Evolutionary conservation across 2,888 invertebrate genomes (phyloP), one percentile per base, ranked within the genome.

Genomic region (Drosophila nr. medialis): DNA sequence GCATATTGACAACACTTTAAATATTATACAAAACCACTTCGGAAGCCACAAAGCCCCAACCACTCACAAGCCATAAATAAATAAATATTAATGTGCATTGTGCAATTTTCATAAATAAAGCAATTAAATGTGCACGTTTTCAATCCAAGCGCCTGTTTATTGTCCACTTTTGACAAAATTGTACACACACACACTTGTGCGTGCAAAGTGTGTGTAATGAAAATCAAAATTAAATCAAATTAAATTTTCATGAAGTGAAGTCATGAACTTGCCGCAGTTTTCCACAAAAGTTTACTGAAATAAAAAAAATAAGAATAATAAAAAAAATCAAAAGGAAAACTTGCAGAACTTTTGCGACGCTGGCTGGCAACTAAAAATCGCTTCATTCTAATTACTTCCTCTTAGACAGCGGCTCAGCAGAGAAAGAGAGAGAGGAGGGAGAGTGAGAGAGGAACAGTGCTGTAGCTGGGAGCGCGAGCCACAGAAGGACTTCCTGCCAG

Each of bases 371-470:
- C 89, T 89, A 75, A 90, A 89, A 90, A 90, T 81, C 86, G 90
- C 88, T 84, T 87, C 88, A 90, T 90, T 91, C 83, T 90, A 92
- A 91, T 91, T 91, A 91, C 90, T 91, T 92, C 92, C 91, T 83
- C 71, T 61, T 60, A 70, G 74, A 64, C 59, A 58, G 68, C 36
- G 74, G 48, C 32, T 18, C 13, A 2, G 42, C 40, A 42, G n/a
- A 21, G 21, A 21, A 4, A 27, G 1, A 7, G 18, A 18, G 34
- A 5, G 10, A 34, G 21, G 15, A 4, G 4, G 0, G 18, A 18
- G 32, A n/a, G 50, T 1, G 50, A 53, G 21, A 11, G 27, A 7
- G 13, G n/a, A 18, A n/a, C 13, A n/a, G 34, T 7, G 50, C 7
- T 11, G n/a, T 3, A 27, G 58, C 27, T 27, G 7, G 21, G 24